Evolutionary conservation across 2,888 invertebrate species (phyloP), one percentile per base, ranked within the genome.

Genomic region (Melieria omissa): DNA sequence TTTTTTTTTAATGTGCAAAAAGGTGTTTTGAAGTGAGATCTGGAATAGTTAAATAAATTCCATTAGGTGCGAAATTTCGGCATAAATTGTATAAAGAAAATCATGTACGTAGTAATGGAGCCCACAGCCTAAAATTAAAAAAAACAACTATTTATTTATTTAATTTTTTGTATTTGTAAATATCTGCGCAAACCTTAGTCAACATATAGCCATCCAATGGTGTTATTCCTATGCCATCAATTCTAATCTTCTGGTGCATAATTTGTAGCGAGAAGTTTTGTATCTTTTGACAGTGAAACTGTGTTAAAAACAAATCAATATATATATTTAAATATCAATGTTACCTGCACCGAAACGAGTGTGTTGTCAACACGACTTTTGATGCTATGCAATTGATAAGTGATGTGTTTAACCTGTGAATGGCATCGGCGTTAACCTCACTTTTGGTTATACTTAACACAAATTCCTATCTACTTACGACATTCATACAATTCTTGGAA

Each of bases 221-320:
- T 4, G 80, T 74, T 29, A 86, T 78, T 4, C 86, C 85, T 61
- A 85, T 58, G 29, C 82, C 84, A 76, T 85, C 79, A 29, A 85
- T 84, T 41, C 79, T 77, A 42, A 85, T 76, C 12, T 80, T 76
- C 52, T 84, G 83, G 76, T 85, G 86, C 7, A 86, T 70, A 3
- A 85, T 75, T 79, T 85, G 84, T 65, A 86, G 73, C 3, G 85
- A 86, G 63, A 85, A 85, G 74, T 86, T 85, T 75, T 86, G 86
- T 49, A 86, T 79, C 85, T 85, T 60, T 5, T 60, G 47, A 42
- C 44, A 62, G 52, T 29, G 29, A 29, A 29, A 29, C 29, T 29
- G 29, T 29, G 16, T 29, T 29, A 3, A 29, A 29, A 29, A 29
- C 2, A 29, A 29, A 29, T 29, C 2, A 29, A 29, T 29, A 29